Percentiles rank a stretch among this genome's conserved stretches.
Evolutionary conservation across 2,113 vertebrate genomes (phyloP).

Genomic region (Xenopus laevis): DNA sequence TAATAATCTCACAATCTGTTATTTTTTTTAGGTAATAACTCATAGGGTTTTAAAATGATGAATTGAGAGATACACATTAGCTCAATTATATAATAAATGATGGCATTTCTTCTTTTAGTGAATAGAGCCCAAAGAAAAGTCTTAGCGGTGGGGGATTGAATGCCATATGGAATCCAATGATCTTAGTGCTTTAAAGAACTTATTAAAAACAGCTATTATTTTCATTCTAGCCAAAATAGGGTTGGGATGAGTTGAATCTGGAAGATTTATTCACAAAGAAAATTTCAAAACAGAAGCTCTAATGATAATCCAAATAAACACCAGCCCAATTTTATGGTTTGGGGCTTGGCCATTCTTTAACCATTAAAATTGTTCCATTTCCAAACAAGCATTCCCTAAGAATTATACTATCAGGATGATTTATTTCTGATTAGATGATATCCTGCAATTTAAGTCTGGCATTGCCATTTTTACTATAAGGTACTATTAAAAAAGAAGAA

Average conservation of each 20-base stretch:
- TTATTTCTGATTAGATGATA: conserved; percentile 5
- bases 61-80: too few species aligned
- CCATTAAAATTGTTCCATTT: conserved; percentile 4
- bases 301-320: conserved; percentile 26
- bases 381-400: background rate
- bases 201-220: conserved; percentile 34
- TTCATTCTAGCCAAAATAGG: conserved; percentile 15
- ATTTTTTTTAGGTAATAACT: too few species aligned
- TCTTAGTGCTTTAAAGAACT: conserved; percentile 14
- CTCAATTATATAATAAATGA: too few species aligned
- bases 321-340: conserved; percentile 32
- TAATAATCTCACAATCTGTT: too few species aligned
- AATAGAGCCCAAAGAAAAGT: too few species aligned
- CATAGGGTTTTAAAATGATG: too few species aligned
- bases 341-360: conserved; percentile 16
- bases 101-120: too few species aligned
- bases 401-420: background rate
- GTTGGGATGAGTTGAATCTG: conserved; percentile 21
- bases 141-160: too few species aligned
- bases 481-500: too few species aligned
- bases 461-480: too few species aligned
- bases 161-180: background rate
- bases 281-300: conserved; percentile 40
- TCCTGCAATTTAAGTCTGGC: background rate
- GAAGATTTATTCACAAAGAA: conserved; percentile 22